Evolutionary conservation across 2,797 vertebrate genomes (phyloP).

Genomic region (Microtus californicus): DNA sequence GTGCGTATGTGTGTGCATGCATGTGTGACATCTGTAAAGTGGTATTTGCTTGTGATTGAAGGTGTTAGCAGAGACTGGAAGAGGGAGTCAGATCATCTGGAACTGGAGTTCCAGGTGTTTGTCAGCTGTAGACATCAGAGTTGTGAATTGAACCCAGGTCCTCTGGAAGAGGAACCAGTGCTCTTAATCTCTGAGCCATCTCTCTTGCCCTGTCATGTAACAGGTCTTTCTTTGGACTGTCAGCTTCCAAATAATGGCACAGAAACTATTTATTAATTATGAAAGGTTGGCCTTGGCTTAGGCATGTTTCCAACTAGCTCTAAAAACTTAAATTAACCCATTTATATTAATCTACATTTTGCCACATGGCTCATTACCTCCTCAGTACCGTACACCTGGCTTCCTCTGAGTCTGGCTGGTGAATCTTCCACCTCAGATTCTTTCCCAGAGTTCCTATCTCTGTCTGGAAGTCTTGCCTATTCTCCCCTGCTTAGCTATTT

Average conservation of each 20-base stretch:
- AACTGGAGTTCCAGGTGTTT: background rate
- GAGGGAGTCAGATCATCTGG: background rate
- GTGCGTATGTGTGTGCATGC: background rate
- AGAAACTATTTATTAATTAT: background rate
- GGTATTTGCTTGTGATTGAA: background rate
- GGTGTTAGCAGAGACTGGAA: background rate
- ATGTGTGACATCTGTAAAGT: background rate
- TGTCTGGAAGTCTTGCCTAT: background rate
- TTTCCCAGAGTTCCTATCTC: background rate
- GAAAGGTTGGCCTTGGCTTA: background rate
- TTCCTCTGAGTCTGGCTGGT: background rate
- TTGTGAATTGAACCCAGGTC: background rate
- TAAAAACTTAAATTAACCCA: background rate
- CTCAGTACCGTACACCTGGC: background rate
- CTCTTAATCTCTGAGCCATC: background rate
- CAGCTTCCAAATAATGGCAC: background rate
- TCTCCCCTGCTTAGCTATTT: background rate
- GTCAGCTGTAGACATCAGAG: background rate
- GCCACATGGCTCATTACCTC: background rate
- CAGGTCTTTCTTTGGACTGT: background rate
- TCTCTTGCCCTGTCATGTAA: background rate
- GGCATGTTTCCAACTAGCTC: background rate
- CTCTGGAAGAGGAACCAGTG: background rate
- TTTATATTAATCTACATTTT: background rate
- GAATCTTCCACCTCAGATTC: background rate